Conservation (phyloP, 2,113 vertebrate genomes). For the Sylvia atricapilla region DNA sequence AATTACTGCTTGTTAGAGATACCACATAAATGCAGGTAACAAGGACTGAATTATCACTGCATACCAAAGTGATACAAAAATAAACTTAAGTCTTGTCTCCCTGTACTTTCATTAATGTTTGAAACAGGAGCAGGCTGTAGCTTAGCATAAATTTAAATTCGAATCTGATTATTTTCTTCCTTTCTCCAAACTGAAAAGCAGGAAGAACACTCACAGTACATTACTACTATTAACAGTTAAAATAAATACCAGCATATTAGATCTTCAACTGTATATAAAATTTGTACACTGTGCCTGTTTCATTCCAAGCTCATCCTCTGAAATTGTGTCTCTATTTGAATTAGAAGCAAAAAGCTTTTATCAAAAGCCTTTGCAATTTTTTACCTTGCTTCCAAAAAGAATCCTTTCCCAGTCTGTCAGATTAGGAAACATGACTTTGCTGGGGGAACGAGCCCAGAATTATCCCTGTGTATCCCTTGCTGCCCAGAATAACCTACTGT, state of each 20-base stretch:
- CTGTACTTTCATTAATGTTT: not conserved
- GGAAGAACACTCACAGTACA: not conserved
- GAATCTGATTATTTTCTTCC: not conserved
- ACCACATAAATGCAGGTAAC: not conserved
- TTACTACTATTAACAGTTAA: not conserved
- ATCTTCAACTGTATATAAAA: not conserved
- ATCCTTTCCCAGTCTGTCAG: not conserved
- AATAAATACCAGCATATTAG: constrained; percentile 20
- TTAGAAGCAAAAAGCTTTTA: not conserved
- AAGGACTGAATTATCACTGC: not conserved
- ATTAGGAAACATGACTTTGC: not conserved
- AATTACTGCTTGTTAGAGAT: not conserved
- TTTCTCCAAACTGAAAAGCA: not conserved
- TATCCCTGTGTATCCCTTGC: not conserved
- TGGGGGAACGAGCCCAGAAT: not conserved
- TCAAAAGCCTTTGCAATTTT: not conserved
- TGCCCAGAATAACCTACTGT: not conserved
- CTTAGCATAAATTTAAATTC: not conserved
- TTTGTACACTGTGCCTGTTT: not conserved
- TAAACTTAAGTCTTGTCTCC: not conserved
- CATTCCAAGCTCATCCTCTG: not conserved
- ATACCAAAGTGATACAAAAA: not conserved
- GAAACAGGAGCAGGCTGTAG: not conserved
- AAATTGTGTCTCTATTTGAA: not conserved
- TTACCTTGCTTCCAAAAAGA: not conserved